Evolutionary conservation across 2,888 invertebrate species (phyloP), one percentile per base, ranked within the genome.

Genomic region (Tachina fera): DNA sequence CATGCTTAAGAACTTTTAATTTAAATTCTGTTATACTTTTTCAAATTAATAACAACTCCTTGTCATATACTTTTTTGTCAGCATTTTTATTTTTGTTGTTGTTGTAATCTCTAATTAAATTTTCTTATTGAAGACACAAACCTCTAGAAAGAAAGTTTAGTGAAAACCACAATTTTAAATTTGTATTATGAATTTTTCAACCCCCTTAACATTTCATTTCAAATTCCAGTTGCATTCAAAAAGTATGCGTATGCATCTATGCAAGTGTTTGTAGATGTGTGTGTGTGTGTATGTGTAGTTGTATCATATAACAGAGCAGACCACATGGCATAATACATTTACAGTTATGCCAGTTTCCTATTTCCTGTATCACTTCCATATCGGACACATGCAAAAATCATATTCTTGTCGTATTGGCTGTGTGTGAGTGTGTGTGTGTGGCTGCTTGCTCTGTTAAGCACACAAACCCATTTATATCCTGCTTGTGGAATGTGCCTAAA

Each of bases 321-420:
- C 84, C 72, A 56, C 82, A 81, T 56, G 19, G 68, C 80, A 68
- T 61, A 86, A 83, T 86, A 39, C 81, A 86, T 77, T 86, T 80
- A 81, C 78, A 84, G 71, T 76, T 78, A 80, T 67, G 76, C 58
- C 81, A 82, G 76, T 84, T 84, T 79, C 63, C 77, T 76, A 87
- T 82, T 76, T 87, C 87, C 87, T 71, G 84, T 87, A 79, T 78
- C 75, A 71, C 11, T 78, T 61, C 81, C 74, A 68, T 77, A 39
- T 47, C 19, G n/a, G 31, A 13, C 16, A 49, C 61, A 43, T 22
- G 39, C 16, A 51, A 43, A 8, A 56, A 16, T 5, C 45, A 63
- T 31, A 49, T n/a, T 31, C 39, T 3, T 19, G 1, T 39, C 41
- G 19, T 19, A 47, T 16, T 11, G 10, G 4, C 14, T 58, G 51